A percentile compares a stretch with the other conserved stretches of the same genome.
Evolutionary conservation across 2,888 invertebrate species (phyloP).

Genomic region (Dioctria rufipes): DNA sequence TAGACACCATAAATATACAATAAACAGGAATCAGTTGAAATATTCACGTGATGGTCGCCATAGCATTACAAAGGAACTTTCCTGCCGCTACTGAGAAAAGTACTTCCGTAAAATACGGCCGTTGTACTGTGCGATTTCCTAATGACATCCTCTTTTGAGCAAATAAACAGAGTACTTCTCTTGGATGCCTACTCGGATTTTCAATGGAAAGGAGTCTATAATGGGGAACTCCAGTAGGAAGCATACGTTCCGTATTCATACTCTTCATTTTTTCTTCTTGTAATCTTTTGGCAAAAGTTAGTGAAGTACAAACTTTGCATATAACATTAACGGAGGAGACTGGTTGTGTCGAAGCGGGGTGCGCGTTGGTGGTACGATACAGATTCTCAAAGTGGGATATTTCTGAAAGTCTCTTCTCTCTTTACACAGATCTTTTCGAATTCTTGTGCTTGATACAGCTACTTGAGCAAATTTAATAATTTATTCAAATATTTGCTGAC

Average conservation of each 20-base stretch:
- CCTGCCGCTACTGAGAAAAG: background rate
- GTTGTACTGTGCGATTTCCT: background rate
- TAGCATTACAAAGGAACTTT: background rate
- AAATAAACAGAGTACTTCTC: background rate
- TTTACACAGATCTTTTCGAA: too few species aligned
- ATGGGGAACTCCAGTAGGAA: too few species aligned
- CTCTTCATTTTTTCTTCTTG: slow-evolving; percentile 2
- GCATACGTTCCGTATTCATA: background rate
- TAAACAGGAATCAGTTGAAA: slow-evolving; percentile 19
- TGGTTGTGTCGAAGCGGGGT: too few species aligned
- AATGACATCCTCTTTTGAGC: slow-evolving; percentile 39
- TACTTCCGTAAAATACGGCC: slow-evolving; percentile 5
- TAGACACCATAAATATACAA: slow-evolving; percentile 27
- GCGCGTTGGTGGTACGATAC: too few species aligned
- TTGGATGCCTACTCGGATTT: background rate
- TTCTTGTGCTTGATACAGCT: slow-evolving; percentile 28
- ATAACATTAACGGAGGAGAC: too few species aligned
- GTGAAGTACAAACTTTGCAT: slow-evolving; percentile 48
- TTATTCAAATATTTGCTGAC: slow-evolving; percentile 50
- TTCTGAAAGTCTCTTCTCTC: too few species aligned
- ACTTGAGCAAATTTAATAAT: slow-evolving; percentile 49
- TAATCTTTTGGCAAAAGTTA: slow-evolving; percentile 46
- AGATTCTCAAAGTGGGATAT: too few species aligned
- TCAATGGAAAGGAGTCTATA: too few species aligned
- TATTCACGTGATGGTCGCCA: background rate